Evolutionary conservation across 2,888 invertebrate genomes (phyloP), one percentile per base, ranked within the genome.

Genomic region (Aphrophora alni): DNA sequence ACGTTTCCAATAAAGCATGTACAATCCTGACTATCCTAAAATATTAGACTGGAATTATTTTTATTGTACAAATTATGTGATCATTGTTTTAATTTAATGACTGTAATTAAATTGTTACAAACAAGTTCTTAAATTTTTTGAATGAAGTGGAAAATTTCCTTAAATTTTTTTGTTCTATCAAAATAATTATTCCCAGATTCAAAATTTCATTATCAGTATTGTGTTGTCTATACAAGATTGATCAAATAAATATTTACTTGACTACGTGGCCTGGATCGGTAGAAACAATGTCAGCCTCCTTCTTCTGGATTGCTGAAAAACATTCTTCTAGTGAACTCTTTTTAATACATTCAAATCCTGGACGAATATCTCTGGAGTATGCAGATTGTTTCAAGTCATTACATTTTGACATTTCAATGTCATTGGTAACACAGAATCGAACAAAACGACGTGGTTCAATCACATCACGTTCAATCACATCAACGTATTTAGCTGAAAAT

Each of bases 351-450:
- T 94, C 93, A 74, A 97, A 90, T 84, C 93, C 92, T 0, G 97
- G 97, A 7, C 95, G 90, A 69, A 95, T 93, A 86, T 95, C 93
- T 80, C 95, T 90, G 1, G 95, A 94, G 87, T 93, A 94, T 0
- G 95, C 93, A 38, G 94, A 93, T 81, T 91, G 90, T 0, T 92
- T 90, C 86, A 97, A 91, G 0, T 91, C 91, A 17, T 91, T 89
- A 86, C 97, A 97, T 87, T 97, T 97, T 24, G 91, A 89, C 82
- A 92, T 87, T 83, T 95, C 95, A 1, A 91, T 91, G 44, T 91
- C 90, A 0, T 90, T 90, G 21, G 91, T 91, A 14, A 93, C 93
- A 86, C 96, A 96, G 85, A 94, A 87, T 83, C 93, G 91, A 76
- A 85, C 86, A 4, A 85, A 83, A 3, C 86, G 83, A 33, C 86